Conservation (phyloP, 2,888 invertebrate genomes). For the Dryadula phaetusa region DNA sequence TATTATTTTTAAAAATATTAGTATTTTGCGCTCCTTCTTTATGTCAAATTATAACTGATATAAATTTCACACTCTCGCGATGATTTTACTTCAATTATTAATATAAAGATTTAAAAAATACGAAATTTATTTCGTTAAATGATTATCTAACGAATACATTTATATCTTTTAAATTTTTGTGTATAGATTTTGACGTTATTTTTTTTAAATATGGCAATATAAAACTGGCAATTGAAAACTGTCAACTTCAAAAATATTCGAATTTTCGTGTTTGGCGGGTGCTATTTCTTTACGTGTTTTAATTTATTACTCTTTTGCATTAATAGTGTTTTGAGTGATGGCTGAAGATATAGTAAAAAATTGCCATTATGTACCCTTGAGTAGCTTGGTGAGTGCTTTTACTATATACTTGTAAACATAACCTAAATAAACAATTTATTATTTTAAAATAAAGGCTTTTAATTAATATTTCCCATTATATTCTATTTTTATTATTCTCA, state of each 20-base stretch:
- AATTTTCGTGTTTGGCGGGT: neutral
- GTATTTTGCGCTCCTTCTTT: too few relatives aligned
- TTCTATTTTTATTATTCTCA: neutral
- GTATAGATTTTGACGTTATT: too few relatives aligned
- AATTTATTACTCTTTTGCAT: neutral
- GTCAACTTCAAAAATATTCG: neutral
- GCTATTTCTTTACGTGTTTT: neutral
- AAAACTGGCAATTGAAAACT: neutral
- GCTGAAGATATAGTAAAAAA: slow-evolving; percentile 52
- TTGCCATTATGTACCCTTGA: slow-evolving; percentile 60
- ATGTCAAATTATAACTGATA: too few relatives aligned
- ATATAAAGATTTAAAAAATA: too few relatives aligned
- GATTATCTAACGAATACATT: too few relatives aligned
- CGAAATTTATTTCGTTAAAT: too few relatives aligned
- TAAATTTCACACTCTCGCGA: too few relatives aligned
- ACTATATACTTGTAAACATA: neutral
- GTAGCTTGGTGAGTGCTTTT: slow-evolving; percentile 63
- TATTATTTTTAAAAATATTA: too few relatives aligned
- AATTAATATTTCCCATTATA: neutral
- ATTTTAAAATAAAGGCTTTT: neutral
- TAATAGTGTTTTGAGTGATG: slow-evolving; percentile 32
- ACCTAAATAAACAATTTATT: neutral
- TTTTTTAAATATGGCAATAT: neutral
- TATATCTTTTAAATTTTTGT: too few relatives aligned
- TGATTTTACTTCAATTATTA: too few relatives aligned